phyloP scores from a whole-genome alignment of 2,113 vertebrate genomes.

The Vidua macroura region DNA sequence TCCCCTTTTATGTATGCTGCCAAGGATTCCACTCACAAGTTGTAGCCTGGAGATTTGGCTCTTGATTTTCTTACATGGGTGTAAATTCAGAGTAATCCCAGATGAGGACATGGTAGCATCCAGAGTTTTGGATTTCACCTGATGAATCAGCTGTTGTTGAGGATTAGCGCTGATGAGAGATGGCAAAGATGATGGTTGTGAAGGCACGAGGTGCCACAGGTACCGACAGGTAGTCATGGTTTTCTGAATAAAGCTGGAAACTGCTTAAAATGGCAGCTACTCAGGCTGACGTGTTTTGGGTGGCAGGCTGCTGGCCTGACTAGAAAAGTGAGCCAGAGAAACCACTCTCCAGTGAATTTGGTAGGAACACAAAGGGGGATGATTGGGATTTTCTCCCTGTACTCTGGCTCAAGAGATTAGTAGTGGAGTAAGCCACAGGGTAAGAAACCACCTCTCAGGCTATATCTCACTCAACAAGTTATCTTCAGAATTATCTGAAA shows the following conservation, averaged over 20 bases:
- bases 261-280: background rate
- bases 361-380: background rate
- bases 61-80: background rate
- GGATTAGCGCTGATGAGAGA: background rate
- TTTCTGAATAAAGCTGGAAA: background rate
- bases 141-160: background rate
- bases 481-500: background rate
- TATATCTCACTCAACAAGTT: background rate
- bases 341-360: background rate
- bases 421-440: background rate
- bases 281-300: background rate
- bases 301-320: background rate
- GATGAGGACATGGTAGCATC: background rate
- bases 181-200: background rate
- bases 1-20: background rate
- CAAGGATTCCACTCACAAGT: background rate
- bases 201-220: background rate
- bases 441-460: background rate
- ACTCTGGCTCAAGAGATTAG: background rate
- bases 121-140: background rate
- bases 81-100: background rate
- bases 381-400: background rate
- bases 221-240: fast-evolving
- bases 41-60: background rate
- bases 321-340: background rate